Conservation (phyloP, 2,113 vertebrate species). For the Hirundichthys speculiger region DNA sequence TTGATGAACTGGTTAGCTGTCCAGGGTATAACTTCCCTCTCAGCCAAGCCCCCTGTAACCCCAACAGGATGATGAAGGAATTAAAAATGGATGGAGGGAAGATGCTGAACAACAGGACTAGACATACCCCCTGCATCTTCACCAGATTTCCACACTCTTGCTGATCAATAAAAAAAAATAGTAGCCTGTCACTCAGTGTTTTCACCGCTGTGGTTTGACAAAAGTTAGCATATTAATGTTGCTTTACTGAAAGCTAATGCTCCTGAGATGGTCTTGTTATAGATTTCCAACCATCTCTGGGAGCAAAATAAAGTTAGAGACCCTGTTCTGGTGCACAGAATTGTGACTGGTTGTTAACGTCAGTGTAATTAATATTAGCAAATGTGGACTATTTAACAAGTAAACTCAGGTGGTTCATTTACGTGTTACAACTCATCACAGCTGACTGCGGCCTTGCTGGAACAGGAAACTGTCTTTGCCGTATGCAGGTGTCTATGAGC, state of each 20-base stretch:
- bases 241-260: constrained; percentile 4
- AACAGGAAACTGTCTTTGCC: constrained; percentile 17
- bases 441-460: neutral
- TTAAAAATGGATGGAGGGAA: too few species aligned
- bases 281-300: neutral
- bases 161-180: constrained; percentile 14
- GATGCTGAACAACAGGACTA: constrained; percentile 1
- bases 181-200: constrained; percentile 10
- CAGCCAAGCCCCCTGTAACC: too few species aligned
- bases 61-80: too few species aligned
- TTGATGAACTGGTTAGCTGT: neutral
- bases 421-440: constrained; percentile 11
- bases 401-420: constrained; percentile 7
- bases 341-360: neutral
- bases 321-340: neutral
- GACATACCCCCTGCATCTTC: constrained; percentile 12
- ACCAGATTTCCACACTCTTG: constrained; percentile 25
- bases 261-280: neutral
- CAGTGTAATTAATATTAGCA: constrained; percentile 1
- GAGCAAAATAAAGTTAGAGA: neutral
- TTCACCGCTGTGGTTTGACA: constrained; percentile 2
- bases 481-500: constrained; percentile 13
- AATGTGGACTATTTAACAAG: neutral
- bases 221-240: too few species aligned
- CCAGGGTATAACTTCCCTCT: neutral